Percentiles rank a stretch among this genome's conserved stretches.
Conservation (phyloP, 1,140 invertebrate genomes). For the Diploscapter pachys region DNA sequence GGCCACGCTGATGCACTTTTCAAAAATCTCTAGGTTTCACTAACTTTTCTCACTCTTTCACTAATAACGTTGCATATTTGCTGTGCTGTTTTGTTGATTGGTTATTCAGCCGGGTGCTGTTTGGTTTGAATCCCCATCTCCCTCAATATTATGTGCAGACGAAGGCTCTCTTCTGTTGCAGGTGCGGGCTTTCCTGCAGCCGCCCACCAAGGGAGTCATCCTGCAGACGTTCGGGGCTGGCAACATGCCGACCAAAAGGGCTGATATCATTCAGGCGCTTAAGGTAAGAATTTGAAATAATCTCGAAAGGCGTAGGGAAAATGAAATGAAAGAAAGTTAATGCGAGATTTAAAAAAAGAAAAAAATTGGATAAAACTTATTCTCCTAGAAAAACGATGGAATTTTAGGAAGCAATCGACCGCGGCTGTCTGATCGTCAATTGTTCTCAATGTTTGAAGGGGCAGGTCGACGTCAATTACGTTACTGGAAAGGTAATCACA, state of each 20-base stretch:
- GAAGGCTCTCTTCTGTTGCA: slow-evolving; percentile 48
- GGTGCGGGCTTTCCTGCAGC: slow-evolving; percentile 74
- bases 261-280: slow-evolving; percentile 73
- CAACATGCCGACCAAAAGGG: slow-evolving; percentile 79
- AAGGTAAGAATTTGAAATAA: slow-evolving; percentile 10
- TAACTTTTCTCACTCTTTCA: too few relatives aligned
- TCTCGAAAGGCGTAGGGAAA: not conserved
- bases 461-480: slow-evolving; percentile 74
- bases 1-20: too few relatives aligned
- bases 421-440: slow-evolving; percentile 85
- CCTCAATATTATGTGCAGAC: not conserved
- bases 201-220: slow-evolving; percentile 81
- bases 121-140: not conserved
- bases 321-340: not conserved
- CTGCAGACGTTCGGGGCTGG: slow-evolving; percentile 88
- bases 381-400: not conserved
- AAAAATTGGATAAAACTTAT: not conserved
- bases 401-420: slow-evolving; percentile 69
- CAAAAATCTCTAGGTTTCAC: too few relatives aligned
- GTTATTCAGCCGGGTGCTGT: too few relatives aligned
- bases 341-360: not conserved
- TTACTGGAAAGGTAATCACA: slow-evolving; percentile 74
- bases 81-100: too few relatives aligned
- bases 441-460: slow-evolving; percentile 79
- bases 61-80: too few relatives aligned